Evolutionary conservation across 2,113 vertebrate genomes (phyloP).

Genomic region (Osmerus eperlanus): DNA sequence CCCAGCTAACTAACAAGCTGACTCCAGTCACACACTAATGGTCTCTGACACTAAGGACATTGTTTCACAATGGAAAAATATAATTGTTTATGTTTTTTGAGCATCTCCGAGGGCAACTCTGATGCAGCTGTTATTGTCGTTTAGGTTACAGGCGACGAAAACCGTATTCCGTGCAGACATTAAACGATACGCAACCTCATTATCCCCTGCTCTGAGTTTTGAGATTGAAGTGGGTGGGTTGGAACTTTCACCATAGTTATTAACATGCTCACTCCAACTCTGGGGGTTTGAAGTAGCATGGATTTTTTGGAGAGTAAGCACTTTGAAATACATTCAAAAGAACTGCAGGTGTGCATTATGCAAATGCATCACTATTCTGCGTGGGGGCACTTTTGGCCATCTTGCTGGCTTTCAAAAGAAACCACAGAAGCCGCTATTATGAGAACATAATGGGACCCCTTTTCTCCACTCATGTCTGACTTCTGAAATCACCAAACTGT

Average conservation of each 20-base stretch:
- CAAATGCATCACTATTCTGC: conserved; percentile 18
- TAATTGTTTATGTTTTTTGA: no score
- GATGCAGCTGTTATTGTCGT: no score
- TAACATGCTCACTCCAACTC: not conserved
- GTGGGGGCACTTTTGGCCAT: conserved; percentile 16
- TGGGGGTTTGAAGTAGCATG: conserved; percentile 8
- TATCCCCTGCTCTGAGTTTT: not conserved
- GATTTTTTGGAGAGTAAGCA: conserved; percentile 21
- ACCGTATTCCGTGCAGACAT: not conserved
- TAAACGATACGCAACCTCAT: not conserved
- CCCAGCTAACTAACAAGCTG: no score
- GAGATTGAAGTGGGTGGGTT: not conserved
- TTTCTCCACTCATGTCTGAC: not conserved
- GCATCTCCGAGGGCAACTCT: no score
- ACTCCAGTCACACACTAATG: no score
- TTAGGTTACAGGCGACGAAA: not conserved
- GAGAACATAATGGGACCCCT: conserved; percentile 29
- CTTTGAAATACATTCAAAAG: conserved; percentile 29
- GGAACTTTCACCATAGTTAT: not conserved
- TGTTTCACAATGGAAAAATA: no score
- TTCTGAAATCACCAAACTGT: not conserved
- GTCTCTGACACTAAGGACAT: no score
- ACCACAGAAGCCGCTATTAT: conserved; percentile 21
- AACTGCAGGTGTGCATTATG: conserved; percentile 42
- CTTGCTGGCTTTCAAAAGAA: conserved; percentile 21